These are phyloP conservation scores for Entomyzon cyanotis DNA, from an alignment of 2,113 vertebrate species.

Conservation along the genomic window DNA sequence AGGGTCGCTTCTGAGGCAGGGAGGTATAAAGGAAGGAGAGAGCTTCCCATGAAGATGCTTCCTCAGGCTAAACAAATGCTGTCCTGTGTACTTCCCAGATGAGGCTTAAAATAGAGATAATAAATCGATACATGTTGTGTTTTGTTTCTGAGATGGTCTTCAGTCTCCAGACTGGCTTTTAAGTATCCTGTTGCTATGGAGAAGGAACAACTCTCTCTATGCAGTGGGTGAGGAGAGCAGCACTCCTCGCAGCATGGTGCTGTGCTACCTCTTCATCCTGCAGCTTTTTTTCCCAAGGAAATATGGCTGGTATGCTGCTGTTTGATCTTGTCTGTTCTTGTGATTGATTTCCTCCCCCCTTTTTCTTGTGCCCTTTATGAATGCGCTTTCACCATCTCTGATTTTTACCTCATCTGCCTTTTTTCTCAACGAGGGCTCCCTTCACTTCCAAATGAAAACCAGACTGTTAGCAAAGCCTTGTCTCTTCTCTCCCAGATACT, in stretches of 20 bases:
- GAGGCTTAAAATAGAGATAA: slow-evolving; percentile 56
- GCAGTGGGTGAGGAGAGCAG: slow-evolving; percentile 23
- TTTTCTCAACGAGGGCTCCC: not conserved
- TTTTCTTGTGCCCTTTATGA: not conserved
- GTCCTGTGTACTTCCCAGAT: slow-evolving; percentile 11
- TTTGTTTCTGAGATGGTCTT: slow-evolving; percentile 35
- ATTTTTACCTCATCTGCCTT: not conserved
- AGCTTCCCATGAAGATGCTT: not conserved
- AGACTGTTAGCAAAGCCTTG: not conserved
- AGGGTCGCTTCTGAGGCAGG: not conserved
- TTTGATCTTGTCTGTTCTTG: slow-evolving; percentile 22
- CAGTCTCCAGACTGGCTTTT: slow-evolving; percentile 41
- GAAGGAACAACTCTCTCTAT: slow-evolving; percentile 31
- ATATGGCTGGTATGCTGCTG: not conserved
- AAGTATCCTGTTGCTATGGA: slow-evolving; percentile 63
- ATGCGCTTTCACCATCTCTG: not conserved
- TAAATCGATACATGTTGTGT: slow-evolving; percentile 35
- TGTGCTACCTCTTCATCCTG: slow-evolving; percentile 12
- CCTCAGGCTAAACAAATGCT: slow-evolving; percentile 22
- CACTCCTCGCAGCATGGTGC: not conserved
- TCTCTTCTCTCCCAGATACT: not conserved
- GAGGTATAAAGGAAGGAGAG: not conserved
- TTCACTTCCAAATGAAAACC: slow-evolving; percentile 20
- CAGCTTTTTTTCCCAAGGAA: slow-evolving; percentile 11
- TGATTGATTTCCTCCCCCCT: not conserved